Evolutionary conservation across 2,888 invertebrate species (phyloP), one percentile per base, ranked within the genome.

Genomic region (Syrista parreyssii): DNA sequence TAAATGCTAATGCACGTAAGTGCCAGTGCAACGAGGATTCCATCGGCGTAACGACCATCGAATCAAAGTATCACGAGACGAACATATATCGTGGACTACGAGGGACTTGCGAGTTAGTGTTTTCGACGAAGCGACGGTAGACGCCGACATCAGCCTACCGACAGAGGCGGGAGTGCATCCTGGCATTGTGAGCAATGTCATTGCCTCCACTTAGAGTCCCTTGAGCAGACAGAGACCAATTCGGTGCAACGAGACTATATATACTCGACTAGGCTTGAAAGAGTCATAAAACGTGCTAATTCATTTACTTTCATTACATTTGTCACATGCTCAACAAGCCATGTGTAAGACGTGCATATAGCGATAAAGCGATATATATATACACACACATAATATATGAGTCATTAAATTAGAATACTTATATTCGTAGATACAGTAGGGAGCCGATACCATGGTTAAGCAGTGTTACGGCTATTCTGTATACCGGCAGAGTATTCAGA

Each of bases 111-210:
- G 40, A 23, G 55, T 9, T 9, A 55, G 23, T 23, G 23, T 55
- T 55, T 55, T 55, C 55, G 23, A 55, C 55, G 23, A 71, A 15
- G 71, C 71, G 71, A 71, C 31, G 71, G 33, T 32, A 32, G 77
- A 73, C 68, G 77, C 77, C 74, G 68, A 32, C 71, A 33, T 71
- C 71, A 32, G 68, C 68, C 36, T 55, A 40, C 68, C 71, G 77
- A 75, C 76, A 76, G 73, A 74, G 78, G 78, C 80, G 77, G 78
- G 73, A 78, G 75, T 74, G 79, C 80, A 82, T 82, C 82, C 81
- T 82, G 81, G 81, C 79, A 80, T 75, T 79, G 78, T 68, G 86
- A 86, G 88, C 89, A 89, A 89, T 89, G 89, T 89, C 89, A 89
- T 89, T 89, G 89, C 86, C 86, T 71, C 71, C 12, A 9, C 71